Evolutionary conservation across 2,797 vertebrate species (phyloP).

Genomic region (Falco concolor): DNA sequence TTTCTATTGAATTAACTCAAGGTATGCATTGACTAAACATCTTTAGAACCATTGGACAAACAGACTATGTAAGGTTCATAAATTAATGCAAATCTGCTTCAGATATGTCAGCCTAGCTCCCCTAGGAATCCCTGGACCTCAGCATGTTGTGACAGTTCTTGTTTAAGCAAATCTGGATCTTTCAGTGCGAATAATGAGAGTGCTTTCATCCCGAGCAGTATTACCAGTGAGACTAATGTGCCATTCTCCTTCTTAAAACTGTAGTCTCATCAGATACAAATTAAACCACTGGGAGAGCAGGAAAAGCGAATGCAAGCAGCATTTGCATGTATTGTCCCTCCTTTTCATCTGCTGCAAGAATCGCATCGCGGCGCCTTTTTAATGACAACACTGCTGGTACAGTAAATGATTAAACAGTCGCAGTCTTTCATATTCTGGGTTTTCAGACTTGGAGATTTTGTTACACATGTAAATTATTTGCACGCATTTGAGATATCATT

Average conservation of each 20-base stretch:
- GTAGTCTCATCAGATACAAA: neutral
- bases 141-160: conserved; percentile 23
- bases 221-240: neutral
- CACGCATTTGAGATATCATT: neutral
- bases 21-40: conserved; percentile 44
- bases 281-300: neutral
- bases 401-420: neutral
- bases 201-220: neutral
- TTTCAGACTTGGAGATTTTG: neutral
- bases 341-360: neutral
- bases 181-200: neutral
- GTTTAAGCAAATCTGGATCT: neutral
- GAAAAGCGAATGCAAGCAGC: neutral
- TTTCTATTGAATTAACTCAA: neutral
- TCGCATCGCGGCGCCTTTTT: rapidly evolving
- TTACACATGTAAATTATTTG: neutral
- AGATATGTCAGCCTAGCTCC: conserved; percentile 7
- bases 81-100: neutral
- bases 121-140: conserved; percentile 25
- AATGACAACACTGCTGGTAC: neutral
- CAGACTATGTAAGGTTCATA: neutral
- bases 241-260: neutral
- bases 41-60: neutral
- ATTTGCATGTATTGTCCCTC: neutral
- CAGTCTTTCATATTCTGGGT: neutral